phyloP scores from a whole-genome alignment of 2,888 invertebrate genomes.

The Dicroscelio sp. region DNA sequence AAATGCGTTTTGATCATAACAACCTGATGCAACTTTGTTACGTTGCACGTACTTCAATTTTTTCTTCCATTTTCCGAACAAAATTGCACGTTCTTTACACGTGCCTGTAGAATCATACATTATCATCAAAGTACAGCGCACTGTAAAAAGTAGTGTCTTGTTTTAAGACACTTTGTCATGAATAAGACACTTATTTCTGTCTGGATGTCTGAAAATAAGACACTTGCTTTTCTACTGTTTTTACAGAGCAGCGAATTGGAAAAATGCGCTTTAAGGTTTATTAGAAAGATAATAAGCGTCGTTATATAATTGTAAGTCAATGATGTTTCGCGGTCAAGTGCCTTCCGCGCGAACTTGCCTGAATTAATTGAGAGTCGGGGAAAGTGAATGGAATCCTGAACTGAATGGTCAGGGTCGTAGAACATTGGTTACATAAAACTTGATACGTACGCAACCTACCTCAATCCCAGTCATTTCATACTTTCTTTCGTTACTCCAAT shows the following conservation, averaged over 20 bases:
- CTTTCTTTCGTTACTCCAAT: background rate
- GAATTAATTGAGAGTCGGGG: constrained; percentile 40
- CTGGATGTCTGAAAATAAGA: no score
- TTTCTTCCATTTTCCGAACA: no score
- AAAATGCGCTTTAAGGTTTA: constrained; percentile 14
- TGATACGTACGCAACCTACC: constrained; percentile 46
- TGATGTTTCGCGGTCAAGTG: constrained; percentile 64
- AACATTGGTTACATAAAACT: constrained; percentile 53
- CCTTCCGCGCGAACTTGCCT: constrained; percentile 53
- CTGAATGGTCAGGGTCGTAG: constrained; percentile 66
- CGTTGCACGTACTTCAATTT: background rate
- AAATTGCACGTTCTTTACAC: no score
- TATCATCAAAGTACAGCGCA: no score
- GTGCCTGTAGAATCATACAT: no score
- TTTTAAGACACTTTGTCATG: no score
- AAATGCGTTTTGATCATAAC: no score
- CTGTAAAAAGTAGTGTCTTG: no score
- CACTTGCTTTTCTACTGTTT: no score
- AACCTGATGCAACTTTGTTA: no score
- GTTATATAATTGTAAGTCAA: constrained; percentile 4
- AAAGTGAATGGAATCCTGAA: constrained; percentile 64
- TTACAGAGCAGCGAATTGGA: no score
- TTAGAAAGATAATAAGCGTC: constrained; percentile 1
- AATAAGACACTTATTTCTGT: no score
- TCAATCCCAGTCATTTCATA: background rate